Base-by-base conservation (phyloP, 2,113 vertebrate species). In the Dasyornis broadbenti region DNA sequence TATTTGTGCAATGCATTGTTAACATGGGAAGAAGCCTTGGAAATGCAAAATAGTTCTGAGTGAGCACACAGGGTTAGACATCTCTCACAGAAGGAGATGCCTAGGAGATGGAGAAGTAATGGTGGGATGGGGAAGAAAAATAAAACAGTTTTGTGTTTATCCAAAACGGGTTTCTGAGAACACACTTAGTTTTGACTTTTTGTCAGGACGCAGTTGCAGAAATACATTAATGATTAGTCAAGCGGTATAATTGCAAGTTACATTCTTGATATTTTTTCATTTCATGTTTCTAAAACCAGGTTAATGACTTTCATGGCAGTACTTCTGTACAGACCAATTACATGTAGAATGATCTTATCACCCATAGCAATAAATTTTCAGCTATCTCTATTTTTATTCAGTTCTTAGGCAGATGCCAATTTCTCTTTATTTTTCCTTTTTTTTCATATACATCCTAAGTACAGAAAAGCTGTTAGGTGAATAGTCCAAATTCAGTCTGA, bases 341-440 rank as follows among this genome's bases (percentile, higher is more conserved):
- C 39, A 35, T 1, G 2, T 53, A 39, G 28, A 70, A 9, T 30
- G 11, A 70, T 77, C 54, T 39, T 59, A 56, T 60, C 37, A 64
- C 19, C n/a, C 19, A 16, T 7, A 89, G 44, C 23, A 65, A 42
- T 72, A 7, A 59, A 60, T 92, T 84, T 91, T 61, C 39, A 71
- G 4, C 50, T 84, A 30, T 8, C 37, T 61, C 22, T 78, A 35
- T 94, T 97, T 80, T 84, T 66, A 86, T 89, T 92, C 72, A 77
- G 15, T 31, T 56, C 7, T 77, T 86, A 42, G 15, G 47, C 61
- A 94, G 57, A 33, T 7, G n/a, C 33, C 35, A 57, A 65, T 91
- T 94, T 93, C 7, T 37, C 15, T 31, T 31, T 31, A 4, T 40
- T 57, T 52, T 15, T 44, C 30, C 24, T 4, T 52, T 33, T 53